phyloP scores from a whole-genome alignment of 2,113 vertebrate genomes.

The Glareola pratincola region DNA sequence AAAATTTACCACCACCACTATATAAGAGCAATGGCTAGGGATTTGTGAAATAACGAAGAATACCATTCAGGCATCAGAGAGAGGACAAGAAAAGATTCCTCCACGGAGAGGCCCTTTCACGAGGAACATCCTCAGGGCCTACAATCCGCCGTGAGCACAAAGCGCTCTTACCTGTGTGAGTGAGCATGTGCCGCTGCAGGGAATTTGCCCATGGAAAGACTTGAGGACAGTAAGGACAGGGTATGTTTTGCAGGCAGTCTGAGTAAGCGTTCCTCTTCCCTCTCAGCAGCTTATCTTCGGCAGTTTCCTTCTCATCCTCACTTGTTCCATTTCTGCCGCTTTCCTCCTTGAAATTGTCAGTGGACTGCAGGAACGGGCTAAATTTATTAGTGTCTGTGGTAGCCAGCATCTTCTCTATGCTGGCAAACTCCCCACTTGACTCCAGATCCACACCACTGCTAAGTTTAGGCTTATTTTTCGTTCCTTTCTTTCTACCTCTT shows the following conservation, averaged over 20 bases:
- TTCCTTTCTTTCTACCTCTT: slow-evolving; percentile 76
- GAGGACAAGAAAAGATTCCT: neutral
- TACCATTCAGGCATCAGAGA: neutral
- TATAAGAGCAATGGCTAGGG: neutral
- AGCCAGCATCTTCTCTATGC: slow-evolving; percentile 96
- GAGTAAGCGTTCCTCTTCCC: slow-evolving; percentile 91
- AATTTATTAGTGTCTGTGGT: slow-evolving; percentile 96
- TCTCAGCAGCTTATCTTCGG: slow-evolving; percentile 79
- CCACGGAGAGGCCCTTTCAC: accelerated
- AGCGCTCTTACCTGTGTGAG: slow-evolving; percentile 87
- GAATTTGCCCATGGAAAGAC: slow-evolving; percentile 96
- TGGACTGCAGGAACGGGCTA: slow-evolving; percentile 87
- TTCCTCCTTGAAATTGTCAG: slow-evolving; percentile 69
- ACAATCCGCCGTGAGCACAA: neutral
- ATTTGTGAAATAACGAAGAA: neutral
- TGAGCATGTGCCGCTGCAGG: slow-evolving; percentile 93
- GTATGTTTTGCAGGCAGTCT: slow-evolving; percentile 91
- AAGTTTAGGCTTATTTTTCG: slow-evolving; percentile 61
- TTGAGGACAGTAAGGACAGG: slow-evolving; percentile 89
- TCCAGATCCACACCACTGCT: slow-evolving; percentile 83
- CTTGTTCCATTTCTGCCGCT: slow-evolving; percentile 68
- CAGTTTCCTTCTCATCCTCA: slow-evolving; percentile 75
- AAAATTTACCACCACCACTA: neutral
- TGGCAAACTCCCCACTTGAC: slow-evolving; percentile 97
- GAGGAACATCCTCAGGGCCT: neutral